Evolutionary conservation across 1,140 invertebrate genomes (phyloP), one percentile per base, ranked within the genome.

Genomic region (Macrobrachium nipponense): DNA sequence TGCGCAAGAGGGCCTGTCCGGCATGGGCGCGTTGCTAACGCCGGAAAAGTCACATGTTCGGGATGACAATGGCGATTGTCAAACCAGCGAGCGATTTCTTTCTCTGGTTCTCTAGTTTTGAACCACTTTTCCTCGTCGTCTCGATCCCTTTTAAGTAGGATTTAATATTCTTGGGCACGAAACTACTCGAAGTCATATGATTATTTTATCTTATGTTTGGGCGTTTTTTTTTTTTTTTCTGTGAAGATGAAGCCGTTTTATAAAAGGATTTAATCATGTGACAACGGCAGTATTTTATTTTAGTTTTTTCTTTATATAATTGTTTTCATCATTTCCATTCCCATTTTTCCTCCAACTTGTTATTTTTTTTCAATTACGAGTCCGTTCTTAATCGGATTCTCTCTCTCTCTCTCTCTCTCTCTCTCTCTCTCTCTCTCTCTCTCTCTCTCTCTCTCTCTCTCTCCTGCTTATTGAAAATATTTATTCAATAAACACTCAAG

Each of bases 351-450:
- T 8, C 7, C 20, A 4, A 18, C n/a, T n/a, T n/a, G n/a, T 6
- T 73, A 15, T 27, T 43, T 27, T 43, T 36, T 36, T 10, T 43
- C 5, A 4, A 18, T 10, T 20, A 18, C 15, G 23, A 6, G 23
- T 6, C 70, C 27, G 12, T 23, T 27, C 70, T 73, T 43, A 73
- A 18, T 73, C 70, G 17, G 2, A 6, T 58, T 78, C 44, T 78
- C 75, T 78, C 75, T 58, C 51, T 78, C 75, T 78, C 77, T 79
- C 77, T 68, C 79, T 80, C 79, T 80, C 79, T 68, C 79, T 66
- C 79, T 62, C 60, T 80, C 77, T 80, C 77, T 80, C 79, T 68
- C 66, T 81, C 66, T 81, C 62, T 81, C n/a, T n/a, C n/a, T n/a
- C n/a, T n/a, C n/a, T n/a, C n/a, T n/a, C n/a, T n/a, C 68, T 60